Percentiles rank a stretch among this genome's conserved stretches.
These are phyloP conservation scores for Lutraria lutraria DNA, from an alignment of 2,888 invertebrate genomes.

Conservation along the genomic window DNA sequence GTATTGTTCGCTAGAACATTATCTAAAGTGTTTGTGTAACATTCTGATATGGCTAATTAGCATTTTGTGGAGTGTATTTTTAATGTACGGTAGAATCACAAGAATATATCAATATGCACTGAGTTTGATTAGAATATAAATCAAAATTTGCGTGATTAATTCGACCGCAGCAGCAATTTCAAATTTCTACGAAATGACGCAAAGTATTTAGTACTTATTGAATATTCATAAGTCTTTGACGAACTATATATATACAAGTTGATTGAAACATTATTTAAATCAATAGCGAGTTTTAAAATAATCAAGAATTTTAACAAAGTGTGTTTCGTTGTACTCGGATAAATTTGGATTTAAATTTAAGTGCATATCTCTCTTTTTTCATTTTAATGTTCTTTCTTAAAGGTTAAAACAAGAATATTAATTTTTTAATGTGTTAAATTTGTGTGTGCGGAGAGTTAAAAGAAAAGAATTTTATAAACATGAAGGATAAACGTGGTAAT, in stretches of 20 bases:
- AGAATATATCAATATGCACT: neutral
- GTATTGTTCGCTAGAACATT: conserved; percentile 27
- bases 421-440: neutral
- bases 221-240: neutral
- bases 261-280: neutral
- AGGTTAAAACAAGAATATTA: neutral
- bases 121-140: neutral
- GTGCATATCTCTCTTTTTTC: neutral
- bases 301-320: too few species aligned
- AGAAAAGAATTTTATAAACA: neutral
- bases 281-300: too few species aligned
- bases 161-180: neutral
- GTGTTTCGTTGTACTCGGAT: neutral
- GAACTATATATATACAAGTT: neutral
- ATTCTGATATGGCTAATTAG: neutral
- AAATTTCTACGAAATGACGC: neutral
- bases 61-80: conserved; percentile 12
- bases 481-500: conserved; percentile 31
- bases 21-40: neutral
- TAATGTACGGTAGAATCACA: neutral
- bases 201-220: neutral
- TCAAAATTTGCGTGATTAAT: neutral
- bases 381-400: neutral
- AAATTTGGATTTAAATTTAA: neutral
- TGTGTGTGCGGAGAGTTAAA: neutral